Base-by-base conservation (phyloP, 2,888 invertebrate species). In the Ectemnius cavifrons region DNA sequence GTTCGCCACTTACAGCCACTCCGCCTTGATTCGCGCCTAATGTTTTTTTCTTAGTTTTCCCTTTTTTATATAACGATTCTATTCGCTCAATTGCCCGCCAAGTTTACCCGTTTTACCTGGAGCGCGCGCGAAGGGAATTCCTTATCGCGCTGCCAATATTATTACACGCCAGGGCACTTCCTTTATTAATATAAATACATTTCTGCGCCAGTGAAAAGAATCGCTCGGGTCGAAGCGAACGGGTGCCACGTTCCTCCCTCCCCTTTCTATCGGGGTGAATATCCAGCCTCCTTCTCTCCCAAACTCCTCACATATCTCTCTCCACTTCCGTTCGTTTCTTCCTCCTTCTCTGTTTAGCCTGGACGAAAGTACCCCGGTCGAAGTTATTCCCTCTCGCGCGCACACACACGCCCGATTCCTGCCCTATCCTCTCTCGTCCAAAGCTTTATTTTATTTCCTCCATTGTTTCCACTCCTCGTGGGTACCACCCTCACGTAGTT, bases 361-460 rank as follows among this genome's bases (percentile, higher is more conserved):
- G 71, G 84, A 83, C 80, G 81, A 82, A 79, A 82, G 77, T 75
- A 77, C 79, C 78, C 75, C 62, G 69, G 57, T 46, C 52, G n/a
- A 47, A 70, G 58, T 52, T 46, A 62, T 67, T 76, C 75, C 72
- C 77, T 66, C 77, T 79, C 78, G 62, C 64, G 62, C 64, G 45
- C 63, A 45, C 61, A n/a, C 68, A 57, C 66, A 23, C 70, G 20
- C 52, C 14, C 75, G 70, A 79, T 81, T 67, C 73, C 78, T 37
- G 78, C 78, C 70, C 77, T 82, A 75, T 77, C 72, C 73, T 37
- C 37, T 11, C 37, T 62, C 71, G 71, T 71, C 74, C 76, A 73
- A 60, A 87, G 86, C 88, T 85, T 89, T 89, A 89, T 89, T 89
- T 89, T 89, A 89, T 89, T 89, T 87, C 85, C 83, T 83, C 87